A percentile compares a stretch with the other conserved stretches of the same genome.
These are phyloP conservation scores for Aldabrachelys gigantea DNA, from an alignment of 2,113 vertebrate genomes.

Conservation along the genomic window DNA sequence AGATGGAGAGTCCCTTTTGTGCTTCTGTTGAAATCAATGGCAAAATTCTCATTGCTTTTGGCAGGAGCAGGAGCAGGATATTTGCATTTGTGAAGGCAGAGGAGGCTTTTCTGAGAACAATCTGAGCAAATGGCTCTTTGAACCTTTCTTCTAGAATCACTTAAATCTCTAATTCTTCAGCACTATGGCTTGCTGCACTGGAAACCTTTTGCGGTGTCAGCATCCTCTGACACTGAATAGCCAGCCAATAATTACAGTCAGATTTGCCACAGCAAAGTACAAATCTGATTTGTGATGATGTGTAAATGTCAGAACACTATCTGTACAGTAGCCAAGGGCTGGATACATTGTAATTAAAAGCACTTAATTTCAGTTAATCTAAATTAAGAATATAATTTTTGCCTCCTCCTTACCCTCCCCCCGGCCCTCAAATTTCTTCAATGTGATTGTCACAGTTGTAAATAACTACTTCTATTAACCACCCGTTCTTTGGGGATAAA, in stretches of 20 bases:
- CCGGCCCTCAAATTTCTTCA: constrained; percentile 35
- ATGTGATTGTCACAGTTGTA: constrained; percentile 67
- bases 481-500: constrained; percentile 50
- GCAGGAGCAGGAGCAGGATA: background rate
- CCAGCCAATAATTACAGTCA: constrained; percentile 68
- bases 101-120: background rate
- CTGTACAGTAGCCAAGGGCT: constrained; percentile 69
- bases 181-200: background rate
- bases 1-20: background rate
- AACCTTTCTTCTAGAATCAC: too few relatives aligned
- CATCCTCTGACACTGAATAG: constrained; percentile 21
- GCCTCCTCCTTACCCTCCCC: background rate
- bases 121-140: background rate
- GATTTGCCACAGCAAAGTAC: constrained; percentile 60
- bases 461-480: constrained; percentile 65
- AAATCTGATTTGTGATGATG: constrained; percentile 74
- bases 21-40: background rate
- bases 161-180: constrained; percentile 4
- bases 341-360: constrained; percentile 77
- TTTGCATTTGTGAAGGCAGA: background rate
- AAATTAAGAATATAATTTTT: constrained; percentile 75
- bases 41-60: background rate
- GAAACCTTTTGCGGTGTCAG: constrained; percentile 31
- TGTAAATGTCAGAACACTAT: constrained; percentile 48
- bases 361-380: constrained; percentile 82